Evolutionary conservation across 2,888 invertebrate genomes (phyloP).

Genomic region (Philonicus albiceps): DNA sequence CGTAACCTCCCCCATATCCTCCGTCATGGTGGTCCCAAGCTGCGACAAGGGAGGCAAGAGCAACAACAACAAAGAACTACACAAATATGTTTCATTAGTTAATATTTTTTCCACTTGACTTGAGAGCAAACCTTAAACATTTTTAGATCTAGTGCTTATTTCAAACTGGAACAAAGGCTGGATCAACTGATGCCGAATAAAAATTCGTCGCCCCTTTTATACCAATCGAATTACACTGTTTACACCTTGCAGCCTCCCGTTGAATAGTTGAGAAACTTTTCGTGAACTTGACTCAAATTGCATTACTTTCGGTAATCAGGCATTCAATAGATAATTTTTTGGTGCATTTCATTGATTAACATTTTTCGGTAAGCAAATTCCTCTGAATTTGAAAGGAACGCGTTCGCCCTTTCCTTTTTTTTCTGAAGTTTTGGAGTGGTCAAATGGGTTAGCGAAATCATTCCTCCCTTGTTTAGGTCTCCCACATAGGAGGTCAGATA

Average conservation of each 20-base stretch:
- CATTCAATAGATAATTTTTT: neutral
- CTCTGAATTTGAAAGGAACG: neutral
- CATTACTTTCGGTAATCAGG: conserved; percentile 2
- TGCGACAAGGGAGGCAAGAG: neutral
- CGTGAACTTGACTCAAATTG: conserved; percentile 12
- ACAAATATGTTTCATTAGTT: neutral
- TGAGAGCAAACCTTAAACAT: neutral
- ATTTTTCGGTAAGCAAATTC: neutral
- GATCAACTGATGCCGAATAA: conserved; percentile 5
- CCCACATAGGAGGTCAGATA: neutral
- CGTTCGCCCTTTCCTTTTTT: neutral
- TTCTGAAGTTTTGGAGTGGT: neutral
- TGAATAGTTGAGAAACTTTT: neutral
- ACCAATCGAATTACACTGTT: neutral
- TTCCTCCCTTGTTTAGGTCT: neutral
- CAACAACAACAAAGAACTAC: neutral
- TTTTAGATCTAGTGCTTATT: neutral
- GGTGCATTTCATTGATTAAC: neutral
- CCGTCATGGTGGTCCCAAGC: neutral
- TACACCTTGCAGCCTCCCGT: neutral
- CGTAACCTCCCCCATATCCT: neutral
- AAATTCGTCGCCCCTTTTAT: conserved; percentile 10
- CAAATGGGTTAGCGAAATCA: neutral
- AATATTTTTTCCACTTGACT: neutral
- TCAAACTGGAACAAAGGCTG: neutral